Evolutionary conservation across 2,797 vertebrate genomes (phyloP).

Genomic region (Neosalanx taihuensis): DNA sequence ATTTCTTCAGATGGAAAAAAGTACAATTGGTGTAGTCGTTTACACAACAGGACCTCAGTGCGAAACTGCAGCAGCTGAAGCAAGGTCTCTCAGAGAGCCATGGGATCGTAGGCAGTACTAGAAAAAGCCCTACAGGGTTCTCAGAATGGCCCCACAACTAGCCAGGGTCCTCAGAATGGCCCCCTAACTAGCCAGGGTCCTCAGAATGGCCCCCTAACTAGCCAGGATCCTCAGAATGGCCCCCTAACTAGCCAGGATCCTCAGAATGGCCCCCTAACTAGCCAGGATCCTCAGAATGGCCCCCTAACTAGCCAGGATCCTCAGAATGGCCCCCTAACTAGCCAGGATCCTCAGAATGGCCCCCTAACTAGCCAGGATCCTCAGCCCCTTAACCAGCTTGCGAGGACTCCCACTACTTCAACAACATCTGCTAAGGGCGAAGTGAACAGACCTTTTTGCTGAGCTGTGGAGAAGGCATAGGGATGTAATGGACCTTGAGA

Average conservation of each 20-base stretch:
- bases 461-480: slow-evolving; percentile 6
- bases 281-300: no score
- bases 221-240: no score
- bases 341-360: not conserved
- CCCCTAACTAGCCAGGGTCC: not conserved
- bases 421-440: not conserved
- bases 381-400: not conserved
- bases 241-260: not conserved
- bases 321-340: no score
- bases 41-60: slow-evolving; percentile 6
- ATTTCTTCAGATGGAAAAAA: slow-evolving; percentile 19
- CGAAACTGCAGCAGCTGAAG: slow-evolving; percentile 29
- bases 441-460: not conserved
- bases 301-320: no score
- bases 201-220: no score
- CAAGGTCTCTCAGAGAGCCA: slow-evolving; percentile 13
- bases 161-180: not conserved
- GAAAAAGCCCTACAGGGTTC: not conserved
- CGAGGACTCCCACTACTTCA: not conserved
- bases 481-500: slow-evolving; percentile 1
- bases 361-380: not conserved
- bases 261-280: not conserved
- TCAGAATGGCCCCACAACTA: not conserved
- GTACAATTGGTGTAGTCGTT: slow-evolving; percentile 25
- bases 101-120: not conserved